Percentiles rank a stretch among this genome's conserved stretches.
phyloP scores from a whole-genome alignment of 2,888 invertebrate species.

The Pachymerium ferrugineum region DNA sequence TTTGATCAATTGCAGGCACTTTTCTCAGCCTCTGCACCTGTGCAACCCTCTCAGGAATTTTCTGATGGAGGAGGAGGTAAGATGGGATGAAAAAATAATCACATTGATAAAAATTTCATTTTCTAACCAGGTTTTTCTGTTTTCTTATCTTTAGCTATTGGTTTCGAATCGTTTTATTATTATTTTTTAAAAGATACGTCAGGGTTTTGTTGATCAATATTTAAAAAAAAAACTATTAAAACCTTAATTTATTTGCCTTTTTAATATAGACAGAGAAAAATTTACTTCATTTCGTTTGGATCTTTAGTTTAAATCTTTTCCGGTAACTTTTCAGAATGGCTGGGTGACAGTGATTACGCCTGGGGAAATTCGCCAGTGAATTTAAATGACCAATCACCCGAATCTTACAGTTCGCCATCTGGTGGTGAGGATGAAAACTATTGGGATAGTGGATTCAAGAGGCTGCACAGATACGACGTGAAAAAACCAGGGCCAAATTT shows the following conservation, averaged over 20 bases:
- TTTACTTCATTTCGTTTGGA: no score
- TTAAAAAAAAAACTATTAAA: no score
- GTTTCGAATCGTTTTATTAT: neutral
- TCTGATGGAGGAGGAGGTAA: neutral
- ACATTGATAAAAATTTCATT: slow-evolving; percentile 17
- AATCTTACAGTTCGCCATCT: neutral
- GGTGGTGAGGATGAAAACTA: neutral
- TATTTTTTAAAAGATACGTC: no score
- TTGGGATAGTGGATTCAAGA: slow-evolving; percentile 67
- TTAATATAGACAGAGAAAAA: no score
- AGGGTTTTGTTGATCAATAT: no score
- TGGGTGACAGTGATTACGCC: neutral
- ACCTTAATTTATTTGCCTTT: no score
- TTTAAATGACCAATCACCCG: neutral
- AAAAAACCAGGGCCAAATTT: slow-evolving; percentile 89
- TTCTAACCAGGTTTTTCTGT: neutral
- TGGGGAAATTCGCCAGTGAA: neutral
- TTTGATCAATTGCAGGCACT: slow-evolving; percentile 21
- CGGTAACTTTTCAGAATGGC: neutral
- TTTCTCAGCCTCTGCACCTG: slow-evolving; percentile 1
- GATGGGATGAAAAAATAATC: slow-evolving; percentile 16
- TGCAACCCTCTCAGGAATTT: neutral
- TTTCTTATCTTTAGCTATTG: neutral
- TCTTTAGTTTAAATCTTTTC: no score
- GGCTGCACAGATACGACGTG: slow-evolving; percentile 83